A percentile compares a stretch with the other conserved stretches of the same genome.
phyloP scores from a whole-genome alignment of 2,888 invertebrate species.

The Andrena haemorrhoa region DNA sequence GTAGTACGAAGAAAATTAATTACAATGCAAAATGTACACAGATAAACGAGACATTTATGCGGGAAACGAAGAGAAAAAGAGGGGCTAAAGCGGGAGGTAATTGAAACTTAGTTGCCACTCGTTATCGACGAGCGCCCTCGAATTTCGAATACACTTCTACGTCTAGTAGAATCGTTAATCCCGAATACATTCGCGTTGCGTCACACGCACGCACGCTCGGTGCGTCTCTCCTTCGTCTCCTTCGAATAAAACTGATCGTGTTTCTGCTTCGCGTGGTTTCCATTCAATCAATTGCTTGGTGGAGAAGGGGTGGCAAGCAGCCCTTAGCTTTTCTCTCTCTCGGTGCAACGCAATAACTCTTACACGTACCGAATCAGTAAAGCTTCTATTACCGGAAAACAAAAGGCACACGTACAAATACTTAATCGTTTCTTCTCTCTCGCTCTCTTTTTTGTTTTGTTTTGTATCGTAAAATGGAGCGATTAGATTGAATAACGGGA shows the following conservation, averaged over 20 bases:
- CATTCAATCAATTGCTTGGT: slow-evolving; percentile 7
- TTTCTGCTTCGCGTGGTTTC: not conserved
- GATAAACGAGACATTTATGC: slow-evolving; percentile 31
- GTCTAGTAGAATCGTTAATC: slow-evolving; percentile 48
- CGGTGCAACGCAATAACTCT: slow-evolving; percentile 14
- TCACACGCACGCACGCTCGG: slow-evolving; percentile 43
- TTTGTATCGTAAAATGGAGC: slow-evolving; percentile 65
- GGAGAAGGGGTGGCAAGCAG: slow-evolving; percentile 21
- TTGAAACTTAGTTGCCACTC: slow-evolving; percentile 32
- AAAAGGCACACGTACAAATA: slow-evolving; percentile 46
- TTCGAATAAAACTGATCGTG: not conserved
- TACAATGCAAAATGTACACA: slow-evolving; percentile 51
- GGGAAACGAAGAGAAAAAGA: slow-evolving; percentile 10
- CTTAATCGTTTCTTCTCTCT: slow-evolving; percentile 20
- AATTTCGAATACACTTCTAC: slow-evolving; percentile 52
- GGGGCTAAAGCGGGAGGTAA: slow-evolving; percentile 16
- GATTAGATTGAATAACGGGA: slow-evolving; percentile 39
- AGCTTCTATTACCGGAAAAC: slow-evolving; percentile 27
- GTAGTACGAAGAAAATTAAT: slow-evolving; percentile 55
- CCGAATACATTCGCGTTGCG: slow-evolving; percentile 46
- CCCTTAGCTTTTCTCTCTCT: slow-evolving; percentile 1
- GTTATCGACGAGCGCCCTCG: slow-evolving; percentile 36
- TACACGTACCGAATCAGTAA: slow-evolving; percentile 21
- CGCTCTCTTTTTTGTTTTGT: not conserved
- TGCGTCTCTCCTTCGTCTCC: slow-evolving; percentile 8